Evolutionary conservation across 2,888 invertebrate species (phyloP).

Genomic region (Eulithis prunata): DNA sequence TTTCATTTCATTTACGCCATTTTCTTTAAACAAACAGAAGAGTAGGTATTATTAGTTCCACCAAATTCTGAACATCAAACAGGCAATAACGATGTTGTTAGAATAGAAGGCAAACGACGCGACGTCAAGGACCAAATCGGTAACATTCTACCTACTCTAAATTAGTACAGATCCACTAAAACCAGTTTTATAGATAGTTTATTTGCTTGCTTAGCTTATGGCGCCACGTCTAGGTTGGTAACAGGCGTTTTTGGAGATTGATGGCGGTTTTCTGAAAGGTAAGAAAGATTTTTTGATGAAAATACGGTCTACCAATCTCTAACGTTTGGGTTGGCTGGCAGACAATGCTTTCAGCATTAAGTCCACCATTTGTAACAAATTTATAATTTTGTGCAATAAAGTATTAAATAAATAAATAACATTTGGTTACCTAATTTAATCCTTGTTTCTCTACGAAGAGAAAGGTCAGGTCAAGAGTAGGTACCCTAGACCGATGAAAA

Average conservation of each 20-base stretch:
- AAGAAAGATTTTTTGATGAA: too few relatives aligned
- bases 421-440: too few relatives aligned
- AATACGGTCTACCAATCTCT: too few relatives aligned
- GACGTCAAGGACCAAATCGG: constrained; percentile 16
- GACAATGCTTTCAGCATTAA: too few relatives aligned
- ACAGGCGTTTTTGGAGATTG: constrained; percentile 11
- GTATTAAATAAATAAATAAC: too few relatives aligned
- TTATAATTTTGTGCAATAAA: too few relatives aligned
- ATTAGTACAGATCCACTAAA: constrained; percentile 23
- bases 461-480: too few relatives aligned
- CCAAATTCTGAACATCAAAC: constrained; percentile 7
- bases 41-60: not conserved
- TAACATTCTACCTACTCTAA: constrained; percentile 17
- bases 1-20: too few relatives aligned
- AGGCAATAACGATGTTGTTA: constrained; percentile 10
- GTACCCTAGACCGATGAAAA: too few relatives aligned
- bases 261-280: not conserved
- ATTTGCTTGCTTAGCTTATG: constrained; percentile 13
- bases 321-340: too few relatives aligned
- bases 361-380: too few relatives aligned
- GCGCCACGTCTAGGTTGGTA: constrained; percentile 22
- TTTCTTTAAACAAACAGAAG: not conserved
- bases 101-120: constrained; percentile 16
- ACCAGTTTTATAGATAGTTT: constrained; percentile 13
- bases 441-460: too few relatives aligned